Base-by-base conservation (phyloP, 2,888 invertebrate genomes). In the Heteropelma amictum region DNA sequence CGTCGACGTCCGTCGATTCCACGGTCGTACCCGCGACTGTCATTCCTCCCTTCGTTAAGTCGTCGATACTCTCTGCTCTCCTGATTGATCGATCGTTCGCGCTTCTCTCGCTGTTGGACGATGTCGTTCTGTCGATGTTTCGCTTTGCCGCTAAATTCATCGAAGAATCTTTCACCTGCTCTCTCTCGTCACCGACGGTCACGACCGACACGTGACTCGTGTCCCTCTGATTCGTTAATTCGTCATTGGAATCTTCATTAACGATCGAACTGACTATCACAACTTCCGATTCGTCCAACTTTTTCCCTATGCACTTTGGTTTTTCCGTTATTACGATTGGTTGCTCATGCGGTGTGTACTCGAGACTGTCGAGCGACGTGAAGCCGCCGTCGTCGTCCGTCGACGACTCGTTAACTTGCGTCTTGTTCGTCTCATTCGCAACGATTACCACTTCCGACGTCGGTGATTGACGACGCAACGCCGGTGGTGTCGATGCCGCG, bases 121-220 rank as follows among this genome's bases (percentile, higher is more conserved):
- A 84, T 23, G 78, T 78, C 0, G 84, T 82, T 58, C 90, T 87
- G 58, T 85, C 86, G 17, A 89, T 88, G 76, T 88, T 90, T 61
- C 87, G 87, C n/a, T 82, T 83, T 12, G 49, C 64, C 14, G 56
- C 2, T 10, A 78, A 77, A 47, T 82, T 69, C n/a, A 86, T 83
- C 40, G 92, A 91, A 30, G 95, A 95, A 89, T 95, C 95, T 81
- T 94, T 93, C 4, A 93, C 93, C 86, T 93, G 93, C 26, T 95
- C 94, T 76, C 90, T 90, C 83, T 95, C 94, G 83, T 94, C 94
- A 58, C 96, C 97, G 12, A 97, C 96, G 26, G 96, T 96, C 75
- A 97, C 96, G 71, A 97, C 97, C 0, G 97, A 97, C 67, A 97
- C 96, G 90, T 97, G 97, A 86, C 96, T 96, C 78, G 95, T 96